Conservation (phyloP, 1,140 invertebrate genomes). For the Medauroidea extradentata region DNA sequence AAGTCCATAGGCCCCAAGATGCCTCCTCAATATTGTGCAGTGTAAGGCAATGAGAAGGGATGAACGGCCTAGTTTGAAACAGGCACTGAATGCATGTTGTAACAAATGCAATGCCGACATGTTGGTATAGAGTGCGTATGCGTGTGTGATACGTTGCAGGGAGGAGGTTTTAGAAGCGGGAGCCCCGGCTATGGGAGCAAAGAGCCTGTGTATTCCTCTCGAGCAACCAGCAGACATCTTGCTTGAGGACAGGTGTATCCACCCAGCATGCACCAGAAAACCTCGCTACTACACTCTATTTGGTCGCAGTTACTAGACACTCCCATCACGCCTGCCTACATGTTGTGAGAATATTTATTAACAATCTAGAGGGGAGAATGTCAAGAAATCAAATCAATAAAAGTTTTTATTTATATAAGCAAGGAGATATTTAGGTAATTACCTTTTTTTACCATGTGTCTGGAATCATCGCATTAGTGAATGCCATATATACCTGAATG, state of each 20-base stretch:
- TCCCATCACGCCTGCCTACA: no score
- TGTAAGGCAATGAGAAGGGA: not conserved
- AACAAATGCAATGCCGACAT: not conserved
- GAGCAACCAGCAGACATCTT: conserved; percentile 66
- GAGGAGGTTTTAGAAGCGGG: conserved; percentile 63
- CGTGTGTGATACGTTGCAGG: conserved; percentile 37
- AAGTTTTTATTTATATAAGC: no score
- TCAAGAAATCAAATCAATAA: no score
- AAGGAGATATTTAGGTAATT: no score
- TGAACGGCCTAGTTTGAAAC: not conserved
- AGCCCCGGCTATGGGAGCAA: conserved; percentile 95
- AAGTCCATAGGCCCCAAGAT: not conserved
- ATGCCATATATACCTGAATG: no score
- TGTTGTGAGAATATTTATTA: no score
- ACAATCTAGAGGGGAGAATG: no score
- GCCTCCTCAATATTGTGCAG: not conserved
- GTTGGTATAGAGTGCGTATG: not conserved
- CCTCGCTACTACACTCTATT: conserved; percentile 89
- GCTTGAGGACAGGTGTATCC: conserved; percentile 71
- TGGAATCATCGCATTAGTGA: no score
- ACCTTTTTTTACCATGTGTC: no score
- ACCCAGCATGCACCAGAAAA: conserved; percentile 76
- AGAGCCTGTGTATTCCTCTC: conserved; percentile 95
- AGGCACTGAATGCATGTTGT: not conserved
- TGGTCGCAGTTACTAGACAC: conserved; percentile 91